Evolutionary conservation across 2,888 invertebrate genomes (phyloP), one percentile per base, ranked within the genome.

Genomic region (Drosophila borborema): DNA sequence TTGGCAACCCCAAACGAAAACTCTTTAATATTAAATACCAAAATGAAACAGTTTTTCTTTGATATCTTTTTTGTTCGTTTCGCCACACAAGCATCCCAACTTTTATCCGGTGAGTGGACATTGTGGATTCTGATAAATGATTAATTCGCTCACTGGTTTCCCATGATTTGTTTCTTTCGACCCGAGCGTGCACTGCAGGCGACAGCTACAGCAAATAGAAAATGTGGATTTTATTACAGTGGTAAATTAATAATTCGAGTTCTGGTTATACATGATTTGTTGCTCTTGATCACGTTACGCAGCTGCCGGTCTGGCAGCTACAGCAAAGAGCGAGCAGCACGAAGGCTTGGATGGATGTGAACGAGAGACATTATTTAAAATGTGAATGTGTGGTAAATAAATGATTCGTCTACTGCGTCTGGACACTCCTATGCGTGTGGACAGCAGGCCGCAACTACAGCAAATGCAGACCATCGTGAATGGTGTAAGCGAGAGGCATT

Each of bases 1-100:
- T 36, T 51, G 74, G 63, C 74, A 67, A 71, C 49, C 48, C 28
- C 66, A 63, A 63, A 4, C 16, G 16, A 12, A 23, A 60, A 20
- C 46, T 48, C 55, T 51, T 55, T 48, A 10, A 54, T 53, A 45
- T 60, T 55, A 43, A 55, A 55, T 28, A 40, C 16, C 38, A n/a
- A n/a, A 55, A 3, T n/a, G 2, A 16, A 2, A 34, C 23, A 40
- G n/a, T 28, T 40, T 36, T 40, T n/a, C 28, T n/a, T n/a, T 28
- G 54, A 38, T 28, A 41, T 12, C 6, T 34, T 8, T 49, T 49
- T 10, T 18, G 3, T 12, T 8, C 7, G 14, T 12, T 34, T 36
- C 36, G n/a, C 10, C 16, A 23, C 54, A 9, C 23, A 20, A 38
- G 3, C 53, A 54, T 14, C 23, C 4, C 38, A 55, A 40, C n/a